Evolutionary conservation across 1,140 invertebrate species (phyloP), one percentile per base, ranked within the genome.

Genomic region (Brachystomella parvula): DNA sequence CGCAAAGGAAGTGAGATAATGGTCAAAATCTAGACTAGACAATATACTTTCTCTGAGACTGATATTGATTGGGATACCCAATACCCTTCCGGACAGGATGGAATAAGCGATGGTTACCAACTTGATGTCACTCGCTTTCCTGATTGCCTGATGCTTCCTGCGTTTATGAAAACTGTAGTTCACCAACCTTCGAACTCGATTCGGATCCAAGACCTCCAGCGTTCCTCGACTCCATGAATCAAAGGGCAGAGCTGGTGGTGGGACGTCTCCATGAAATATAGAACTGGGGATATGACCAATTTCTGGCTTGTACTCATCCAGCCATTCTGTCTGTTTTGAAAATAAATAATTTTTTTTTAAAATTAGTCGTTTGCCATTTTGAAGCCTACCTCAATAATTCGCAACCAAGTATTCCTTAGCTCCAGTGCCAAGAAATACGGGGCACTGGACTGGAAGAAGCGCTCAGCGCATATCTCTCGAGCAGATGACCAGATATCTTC

Each of bases 241-340:
- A 53, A 53, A 53, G 49, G 49, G 49, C 49, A 53, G 12, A 6
- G 49, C 12, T 26, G 49, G 3, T 19, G 49, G 49, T 15, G 49
- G 9, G 24, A 24, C 3, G 24, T 53, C 49, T 17, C 15, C 15
- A 6, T 6, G 6, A 26, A 53, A 53, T 19, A 53, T 26, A 26
- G 12, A 6, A 26, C 6, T 26, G 9, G 49, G 6, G 15, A 53
- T 6, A 6, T 15, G 49, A 6, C 21, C 49, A 53, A 53, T 53
- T 53, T 53, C 49, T 24, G 49, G 49, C 24, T 53, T 53, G 21
- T 53, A 53, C 24, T 53, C 49, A 24, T 53, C 49, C 49, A 53
- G 6, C 24, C 12, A 53, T 24, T 53, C 49, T 24, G 21, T 24
- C 49, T 53, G n/a, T n/a, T n/a, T n/a, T n/a, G n/a, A 44, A 44